Evolutionary conservation across 2,113 vertebrate genomes (phyloP).

Genomic region (Lates calcarifer): DNA sequence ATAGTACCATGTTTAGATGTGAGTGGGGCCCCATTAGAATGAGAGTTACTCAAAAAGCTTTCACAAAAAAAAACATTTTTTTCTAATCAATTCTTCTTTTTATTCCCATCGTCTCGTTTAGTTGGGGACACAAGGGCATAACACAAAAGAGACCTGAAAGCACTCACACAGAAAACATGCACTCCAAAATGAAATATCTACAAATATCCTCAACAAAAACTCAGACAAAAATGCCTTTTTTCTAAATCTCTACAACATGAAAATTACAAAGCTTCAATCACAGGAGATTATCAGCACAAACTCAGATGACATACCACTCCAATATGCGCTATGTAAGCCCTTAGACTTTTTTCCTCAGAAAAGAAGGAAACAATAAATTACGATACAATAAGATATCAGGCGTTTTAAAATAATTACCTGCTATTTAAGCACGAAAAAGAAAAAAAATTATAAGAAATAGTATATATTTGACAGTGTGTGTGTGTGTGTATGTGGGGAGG

Average conservation of each 20-base stretch:
- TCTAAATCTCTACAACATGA: not conserved
- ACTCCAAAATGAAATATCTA: not conserved
- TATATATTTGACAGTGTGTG: not conserved
- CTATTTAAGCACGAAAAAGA: not conserved
- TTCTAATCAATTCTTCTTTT: not conserved
- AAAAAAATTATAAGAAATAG: not conserved
- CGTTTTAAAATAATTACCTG: not conserved
- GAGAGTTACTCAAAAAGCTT: not conserved
- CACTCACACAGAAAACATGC: not conserved
- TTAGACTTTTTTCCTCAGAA: not conserved
- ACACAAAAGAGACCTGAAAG: not conserved
- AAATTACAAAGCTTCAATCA: not conserved
- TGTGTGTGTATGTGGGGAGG: not conserved
- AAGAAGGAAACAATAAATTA: not conserved
- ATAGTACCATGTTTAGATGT: constrained; percentile 4
- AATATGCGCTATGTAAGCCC: not conserved
- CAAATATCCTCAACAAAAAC: not conserved
- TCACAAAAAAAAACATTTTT: not conserved
- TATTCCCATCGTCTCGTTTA: not conserved
- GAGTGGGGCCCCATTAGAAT: not conserved
- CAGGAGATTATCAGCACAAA: not conserved
- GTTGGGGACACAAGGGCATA: not conserved
- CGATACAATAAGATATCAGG: not conserved
- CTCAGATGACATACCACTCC: not conserved
- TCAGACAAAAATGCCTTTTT: too few relatives aligned